A percentile compares a stretch with the other conserved stretches of the same genome.
phyloP scores from a whole-genome alignment of 2,888 invertebrate species.

The Papilio protenor region DNA sequence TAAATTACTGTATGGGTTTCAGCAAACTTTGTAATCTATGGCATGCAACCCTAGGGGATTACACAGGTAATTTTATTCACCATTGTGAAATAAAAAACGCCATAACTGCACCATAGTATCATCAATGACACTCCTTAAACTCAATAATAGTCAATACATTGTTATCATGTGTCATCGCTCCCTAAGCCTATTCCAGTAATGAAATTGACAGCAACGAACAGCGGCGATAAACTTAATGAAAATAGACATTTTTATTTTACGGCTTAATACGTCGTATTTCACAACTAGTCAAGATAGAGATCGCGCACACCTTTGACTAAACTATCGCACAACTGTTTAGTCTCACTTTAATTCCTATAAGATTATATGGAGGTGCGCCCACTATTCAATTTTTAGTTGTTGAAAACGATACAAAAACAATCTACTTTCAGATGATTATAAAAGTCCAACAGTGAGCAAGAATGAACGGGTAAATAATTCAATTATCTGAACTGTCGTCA shows the following conservation, averaged over 20 bases:
- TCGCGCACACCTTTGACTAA: no score
- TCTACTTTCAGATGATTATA: neutral
- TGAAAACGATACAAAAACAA: neutral
- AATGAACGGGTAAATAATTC: constrained; percentile 23
- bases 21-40: neutral
- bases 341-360: no score
- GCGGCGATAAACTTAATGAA: constrained; percentile 29
- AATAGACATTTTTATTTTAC: constrained; percentile 17
- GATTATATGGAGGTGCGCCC: no score
- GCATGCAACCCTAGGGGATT: neutral
- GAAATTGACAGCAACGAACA: constrained; percentile 26
- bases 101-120: neutral
- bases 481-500: constrained; percentile 32
- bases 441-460: constrained; percentile 6
- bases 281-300: neutral
- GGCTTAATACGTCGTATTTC: neutral
- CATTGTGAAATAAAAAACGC: constrained; percentile 5
- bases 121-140: constrained; percentile 21
- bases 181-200: constrained; percentile 34
- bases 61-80: constrained; percentile 1
- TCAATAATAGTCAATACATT: constrained; percentile 19
- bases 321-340: no score
- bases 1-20: neutral
- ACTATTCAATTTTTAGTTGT: no score
- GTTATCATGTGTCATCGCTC: constrained; percentile 31